Evolutionary conservation across 2,888 invertebrate species (phyloP).

Genomic region (Glaucopsyche alexis): DNA sequence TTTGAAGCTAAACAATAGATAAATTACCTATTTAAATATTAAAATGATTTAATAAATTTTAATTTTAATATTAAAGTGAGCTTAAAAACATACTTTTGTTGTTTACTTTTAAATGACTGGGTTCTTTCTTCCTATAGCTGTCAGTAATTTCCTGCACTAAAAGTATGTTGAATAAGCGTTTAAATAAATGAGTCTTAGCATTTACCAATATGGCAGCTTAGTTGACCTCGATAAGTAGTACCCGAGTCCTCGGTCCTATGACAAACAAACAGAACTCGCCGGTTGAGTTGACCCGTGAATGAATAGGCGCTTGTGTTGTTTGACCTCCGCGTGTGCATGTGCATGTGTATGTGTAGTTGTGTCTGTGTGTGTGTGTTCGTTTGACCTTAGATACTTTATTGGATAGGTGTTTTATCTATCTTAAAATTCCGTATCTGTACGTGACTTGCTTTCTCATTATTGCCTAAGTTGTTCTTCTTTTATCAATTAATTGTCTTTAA

Average conservation of each 20-base stretch:
- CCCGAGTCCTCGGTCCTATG: slow-evolving; percentile 48
- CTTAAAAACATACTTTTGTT: slow-evolving; percentile 67
- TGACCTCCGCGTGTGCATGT: slow-evolving; percentile 29
- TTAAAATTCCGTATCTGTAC: not conserved
- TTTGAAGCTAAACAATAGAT: slow-evolving; percentile 16
- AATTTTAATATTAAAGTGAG: slow-evolving; percentile 38
- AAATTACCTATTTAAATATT: slow-evolving; percentile 7
- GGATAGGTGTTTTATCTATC: not conserved
- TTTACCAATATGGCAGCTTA: slow-evolving; percentile 80
- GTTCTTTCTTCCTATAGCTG: slow-evolving; percentile 30
- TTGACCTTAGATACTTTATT: not conserved
- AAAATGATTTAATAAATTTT: not conserved
- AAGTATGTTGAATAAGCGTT: slow-evolving; percentile 64
- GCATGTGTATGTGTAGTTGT: slow-evolving; percentile 24
- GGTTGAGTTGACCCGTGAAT: slow-evolving; percentile 41
- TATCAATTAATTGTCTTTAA: not conserved
- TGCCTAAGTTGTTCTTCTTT: not conserved
- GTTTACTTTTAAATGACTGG: slow-evolving; percentile 48
- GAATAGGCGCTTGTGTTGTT: slow-evolving; percentile 36
- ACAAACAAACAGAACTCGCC: slow-evolving; percentile 43
- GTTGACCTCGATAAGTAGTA: slow-evolving; percentile 54
- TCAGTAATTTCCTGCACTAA: slow-evolving; percentile 46
- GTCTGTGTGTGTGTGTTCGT: slow-evolving; percentile 22
- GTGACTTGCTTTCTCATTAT: not conserved
- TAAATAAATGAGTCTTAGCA: slow-evolving; percentile 68